Base-by-base conservation (phyloP, 1,140 invertebrate species). In the Portunus trituberculatus region DNA sequence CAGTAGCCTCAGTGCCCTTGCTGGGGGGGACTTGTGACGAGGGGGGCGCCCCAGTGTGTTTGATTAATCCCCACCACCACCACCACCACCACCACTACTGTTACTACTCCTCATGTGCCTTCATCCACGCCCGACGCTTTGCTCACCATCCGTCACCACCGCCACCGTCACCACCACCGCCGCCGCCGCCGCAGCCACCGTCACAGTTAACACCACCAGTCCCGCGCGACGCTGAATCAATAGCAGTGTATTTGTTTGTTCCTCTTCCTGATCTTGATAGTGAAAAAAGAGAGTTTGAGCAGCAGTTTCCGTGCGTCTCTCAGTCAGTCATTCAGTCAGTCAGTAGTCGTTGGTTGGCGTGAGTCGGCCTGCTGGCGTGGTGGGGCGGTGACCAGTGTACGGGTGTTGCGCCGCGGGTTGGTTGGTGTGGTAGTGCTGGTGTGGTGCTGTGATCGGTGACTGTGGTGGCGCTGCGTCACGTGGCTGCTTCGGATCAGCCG, bases 1-100 rank as follows among this genome's bases (percentile, higher is more conserved):
- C 8, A 59, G 52, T 20, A 59, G 52, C 52, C 67, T n/a, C 67
- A 76, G 48, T 90, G 88, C 88, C 48, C 48, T 45, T n/a, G 39
- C 88, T 90, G 88, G 39, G 67, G 67, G 67, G 67, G 67, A 76
- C 67, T 76, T 76, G 67, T 76, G 67, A 76, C 67, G 20, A 76
- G 67, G 67, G 67, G 67, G 67, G 67, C 67, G 67, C 52, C 39
- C 39, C 52, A 59, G 52, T 76, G 67, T 76, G 67, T 59, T 2
- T 76, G 12, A n/a, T 59, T 10, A 59, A 12, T 59, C 52, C 52
- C 20, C 52, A 1, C 52, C 67, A 20, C 12, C 16, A 59, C 52
- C 16, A 59, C 67, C 67, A 76, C 67, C 67, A 76, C 67, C 67
- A 76, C 67, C 67, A 76, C 67, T 8, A 25, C 25, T 76, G 67